Evolutionary conservation across 2,797 vertebrate genomes (phyloP).

Genomic region (Botia almorhae): DNA sequence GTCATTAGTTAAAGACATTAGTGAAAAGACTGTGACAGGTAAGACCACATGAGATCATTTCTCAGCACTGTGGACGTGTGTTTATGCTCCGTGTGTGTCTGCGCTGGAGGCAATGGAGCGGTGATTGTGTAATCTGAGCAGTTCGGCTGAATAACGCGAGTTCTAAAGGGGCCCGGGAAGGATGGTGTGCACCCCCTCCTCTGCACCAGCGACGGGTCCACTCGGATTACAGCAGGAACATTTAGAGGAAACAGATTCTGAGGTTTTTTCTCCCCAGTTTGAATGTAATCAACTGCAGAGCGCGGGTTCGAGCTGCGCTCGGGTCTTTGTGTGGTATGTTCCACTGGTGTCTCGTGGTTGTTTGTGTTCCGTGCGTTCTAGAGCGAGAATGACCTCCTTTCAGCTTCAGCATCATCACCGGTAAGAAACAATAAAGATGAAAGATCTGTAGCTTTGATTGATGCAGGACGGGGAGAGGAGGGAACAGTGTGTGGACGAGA

Average conservation of each 20-base stretch:
- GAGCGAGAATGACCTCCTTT: conserved; percentile 36
- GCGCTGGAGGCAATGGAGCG: conserved; percentile 10
- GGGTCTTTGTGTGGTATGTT: conserved; percentile 43
- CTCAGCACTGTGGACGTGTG: conserved; percentile 14
- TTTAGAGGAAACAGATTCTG: conserved; percentile 57
- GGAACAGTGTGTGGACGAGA: conserved; percentile 14
- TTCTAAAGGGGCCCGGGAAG: conserved; percentile 23
- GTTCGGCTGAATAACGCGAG: conserved; percentile 64
- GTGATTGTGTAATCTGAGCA: conserved; percentile 29
- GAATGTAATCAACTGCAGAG: conserved; percentile 62
- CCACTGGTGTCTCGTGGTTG: not conserved
- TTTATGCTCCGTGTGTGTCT: conserved; percentile 32
- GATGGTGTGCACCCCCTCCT: conserved; percentile 35
- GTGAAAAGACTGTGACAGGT: conserved; percentile 14
- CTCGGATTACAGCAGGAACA: conserved; percentile 60
- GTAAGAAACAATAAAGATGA: conserved; percentile 51
- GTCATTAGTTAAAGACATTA: conserved; percentile 25
- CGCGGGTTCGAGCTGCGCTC: conserved; percentile 15
- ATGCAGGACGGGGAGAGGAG: not conserved
- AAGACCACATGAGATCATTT: conserved; percentile 34
- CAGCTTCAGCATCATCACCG: conserved; percentile 45
- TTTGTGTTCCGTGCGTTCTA: conserved; percentile 23
- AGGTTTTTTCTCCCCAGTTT: conserved; percentile 52
- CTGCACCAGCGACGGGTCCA: conserved; percentile 30
- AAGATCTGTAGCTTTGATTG: conserved; percentile 3